Conservation (phyloP, 1,140 invertebrate species). For the Listronotus oregonensis region DNA sequence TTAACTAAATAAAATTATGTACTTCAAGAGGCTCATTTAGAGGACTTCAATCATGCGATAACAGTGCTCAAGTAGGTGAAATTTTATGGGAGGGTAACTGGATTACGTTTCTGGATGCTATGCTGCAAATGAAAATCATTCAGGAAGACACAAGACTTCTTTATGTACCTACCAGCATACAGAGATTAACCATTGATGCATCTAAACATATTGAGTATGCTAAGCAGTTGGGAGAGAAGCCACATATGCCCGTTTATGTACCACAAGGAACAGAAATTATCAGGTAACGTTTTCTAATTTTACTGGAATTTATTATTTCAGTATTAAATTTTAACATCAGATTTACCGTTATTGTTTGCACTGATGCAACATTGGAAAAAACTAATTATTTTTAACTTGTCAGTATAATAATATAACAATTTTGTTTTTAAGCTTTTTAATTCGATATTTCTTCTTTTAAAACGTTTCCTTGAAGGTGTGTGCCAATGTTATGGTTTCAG, state of each 20-base stretch:
- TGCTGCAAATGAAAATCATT: constrained; percentile 86
- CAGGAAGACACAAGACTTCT: constrained; percentile 74
- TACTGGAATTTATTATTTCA: no score
- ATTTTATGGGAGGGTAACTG: constrained; percentile 79
- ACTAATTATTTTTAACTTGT: no score
- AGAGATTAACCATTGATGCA: constrained; percentile 78
- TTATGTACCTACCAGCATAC: constrained; percentile 83
- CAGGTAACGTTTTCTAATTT: no score
- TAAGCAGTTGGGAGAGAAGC: constrained; percentile 43
- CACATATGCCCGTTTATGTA: constrained; percentile 52
- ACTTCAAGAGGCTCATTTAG: constrained; percentile 36
- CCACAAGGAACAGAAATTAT: constrained; percentile 57
- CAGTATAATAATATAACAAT: no score
- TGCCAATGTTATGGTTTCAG: no score
- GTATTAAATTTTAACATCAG: no score
- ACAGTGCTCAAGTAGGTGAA: constrained; percentile 58
- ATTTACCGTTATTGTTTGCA: no score
- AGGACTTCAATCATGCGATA: constrained; percentile 36
- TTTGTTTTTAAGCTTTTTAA: no score
- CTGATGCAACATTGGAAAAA: no score
- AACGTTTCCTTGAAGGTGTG: no score
- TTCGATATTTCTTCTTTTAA: no score
- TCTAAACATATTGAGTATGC: constrained; percentile 64
- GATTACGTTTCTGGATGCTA: constrained; percentile 91
- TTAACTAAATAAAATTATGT: no score